A percentile compares a stretch with the other conserved stretches of the same genome.
These are phyloP conservation scores for Lamellibrachia satsuma DNA, from an alignment of 2,888 invertebrate species.

Conservation along the genomic window DNA sequence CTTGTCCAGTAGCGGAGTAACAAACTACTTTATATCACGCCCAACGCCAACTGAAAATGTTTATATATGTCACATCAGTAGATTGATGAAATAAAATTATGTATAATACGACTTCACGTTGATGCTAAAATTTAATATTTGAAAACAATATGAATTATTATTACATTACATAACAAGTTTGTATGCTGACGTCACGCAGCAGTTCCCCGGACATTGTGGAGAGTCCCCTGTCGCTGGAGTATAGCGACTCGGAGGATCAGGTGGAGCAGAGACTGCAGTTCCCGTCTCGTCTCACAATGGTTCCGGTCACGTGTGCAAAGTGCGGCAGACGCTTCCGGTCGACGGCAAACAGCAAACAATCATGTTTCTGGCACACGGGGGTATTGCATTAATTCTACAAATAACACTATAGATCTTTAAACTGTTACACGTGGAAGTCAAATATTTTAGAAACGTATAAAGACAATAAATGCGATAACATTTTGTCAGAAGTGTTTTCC, in stretches of 20 bases:
- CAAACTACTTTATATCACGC: too few relatives aligned
- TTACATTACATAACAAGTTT: not conserved
- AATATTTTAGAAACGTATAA: not conserved
- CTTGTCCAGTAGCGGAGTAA: too few relatives aligned
- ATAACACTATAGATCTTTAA: not conserved
- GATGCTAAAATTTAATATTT: not conserved
- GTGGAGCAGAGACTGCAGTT: not conserved
- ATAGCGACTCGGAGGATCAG: not conserved
- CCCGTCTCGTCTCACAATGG: not conserved
- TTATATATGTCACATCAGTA: too few relatives aligned
- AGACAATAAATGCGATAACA: not conserved
- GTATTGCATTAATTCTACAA: not conserved
- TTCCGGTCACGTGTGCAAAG: not conserved
- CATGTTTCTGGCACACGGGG: constrained; percentile 2
- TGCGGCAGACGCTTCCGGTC: not conserved
- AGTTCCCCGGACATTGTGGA: not conserved
- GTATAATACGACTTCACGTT: too few relatives aligned
- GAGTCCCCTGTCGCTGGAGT: not conserved
- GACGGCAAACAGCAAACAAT: not conserved
- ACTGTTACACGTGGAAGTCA: not conserved
- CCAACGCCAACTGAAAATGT: too few relatives aligned
- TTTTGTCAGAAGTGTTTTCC: not conserved
- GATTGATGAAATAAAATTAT: too few relatives aligned
- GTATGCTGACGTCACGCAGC: not conserved
- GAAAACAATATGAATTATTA: not conserved